Evolutionary conservation across 2,113 vertebrate species (phyloP).

Genomic region (Sceloporus undulatus): DNA sequence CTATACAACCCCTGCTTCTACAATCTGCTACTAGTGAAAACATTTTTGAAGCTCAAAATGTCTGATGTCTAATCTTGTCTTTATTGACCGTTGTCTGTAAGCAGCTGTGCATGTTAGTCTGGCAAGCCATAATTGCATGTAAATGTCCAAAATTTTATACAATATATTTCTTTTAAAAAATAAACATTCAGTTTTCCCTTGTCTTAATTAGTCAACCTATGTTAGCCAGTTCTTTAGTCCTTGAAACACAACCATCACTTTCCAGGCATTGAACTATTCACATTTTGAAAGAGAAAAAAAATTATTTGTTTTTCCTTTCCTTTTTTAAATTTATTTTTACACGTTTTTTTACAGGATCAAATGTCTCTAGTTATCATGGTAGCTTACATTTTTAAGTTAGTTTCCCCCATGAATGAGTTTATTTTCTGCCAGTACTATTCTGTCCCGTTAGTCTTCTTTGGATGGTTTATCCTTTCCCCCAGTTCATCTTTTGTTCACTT

Average conservation of each 20-base stretch:
- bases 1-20: conserved; percentile 76
- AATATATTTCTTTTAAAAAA: conserved; percentile 57
- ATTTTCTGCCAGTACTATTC: conserved; percentile 78
- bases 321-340: conserved; percentile 81
- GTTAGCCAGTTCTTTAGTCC: conserved; percentile 53
- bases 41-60: conserved; percentile 78
- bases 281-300: conserved; percentile 72
- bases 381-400: conserved; percentile 97
- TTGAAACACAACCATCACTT: conserved; percentile 49
- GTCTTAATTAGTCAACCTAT: conserved; percentile 50
- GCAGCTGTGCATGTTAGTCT: conserved; percentile 75
- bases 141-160: conserved; percentile 71
- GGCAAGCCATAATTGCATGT: conserved; percentile 76
- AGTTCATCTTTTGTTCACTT: conserved; percentile 81
- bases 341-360: conserved; percentile 95
- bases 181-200: conserved; percentile 55
- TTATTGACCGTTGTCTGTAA: conserved; percentile 68
- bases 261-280: conserved; percentile 72
- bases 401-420: conserved; percentile 92
- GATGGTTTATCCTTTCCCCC: conserved; percentile 68
- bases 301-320: conserved; percentile 37
- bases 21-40: conserved; percentile 86
- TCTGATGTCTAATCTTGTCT: conserved; percentile 73
- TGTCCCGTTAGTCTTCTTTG: conserved; percentile 79
- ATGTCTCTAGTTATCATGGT: conserved; percentile 92